A percentile compares a stretch with the other conserved stretches of the same genome.
These are phyloP conservation scores for Lagothrix lagotricha DNA, from an alignment of 2,797 vertebrate genomes.

Conservation along the genomic window DNA sequence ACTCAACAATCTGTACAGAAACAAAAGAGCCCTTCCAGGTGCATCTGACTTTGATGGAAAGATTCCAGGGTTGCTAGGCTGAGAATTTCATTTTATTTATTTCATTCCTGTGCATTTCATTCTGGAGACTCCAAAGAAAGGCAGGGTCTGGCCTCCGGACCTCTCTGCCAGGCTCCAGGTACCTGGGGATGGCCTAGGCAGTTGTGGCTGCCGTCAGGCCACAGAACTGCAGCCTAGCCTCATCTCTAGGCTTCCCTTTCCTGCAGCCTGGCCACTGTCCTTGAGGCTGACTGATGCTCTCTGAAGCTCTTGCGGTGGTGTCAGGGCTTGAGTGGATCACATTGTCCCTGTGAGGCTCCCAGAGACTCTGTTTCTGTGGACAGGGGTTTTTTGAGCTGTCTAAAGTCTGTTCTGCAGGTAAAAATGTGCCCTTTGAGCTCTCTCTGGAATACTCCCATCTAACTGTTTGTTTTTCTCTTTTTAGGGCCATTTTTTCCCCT, in stretches of 20 bases:
- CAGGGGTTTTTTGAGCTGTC: background rate
- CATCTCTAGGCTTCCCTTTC: background rate
- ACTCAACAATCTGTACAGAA: background rate
- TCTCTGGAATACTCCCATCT: background rate
- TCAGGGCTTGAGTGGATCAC: background rate
- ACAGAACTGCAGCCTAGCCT: background rate
- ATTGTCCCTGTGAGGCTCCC: background rate
- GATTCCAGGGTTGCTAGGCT: background rate
- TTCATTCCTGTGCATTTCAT: background rate
- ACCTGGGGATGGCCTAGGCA: background rate
- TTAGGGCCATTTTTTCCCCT: background rate
- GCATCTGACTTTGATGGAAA: background rate
- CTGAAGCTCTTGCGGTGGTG: background rate
- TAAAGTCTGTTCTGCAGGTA: background rate
- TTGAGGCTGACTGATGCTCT: background rate
- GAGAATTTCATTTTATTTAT: background rate
- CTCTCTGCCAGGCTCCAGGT: background rate
- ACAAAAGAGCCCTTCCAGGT: background rate
- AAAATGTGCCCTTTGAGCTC: conserved; percentile 43
- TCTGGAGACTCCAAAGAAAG: background rate
- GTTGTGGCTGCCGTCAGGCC: background rate
- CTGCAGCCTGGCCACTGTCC: background rate
- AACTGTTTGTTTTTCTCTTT: conserved; percentile 13
- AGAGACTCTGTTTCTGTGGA: background rate
- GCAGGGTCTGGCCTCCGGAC: background rate